These are phyloP conservation scores for Adineta ricciae DNA, from an alignment of 2,888 invertebrate species.

Conservation along the genomic window DNA sequence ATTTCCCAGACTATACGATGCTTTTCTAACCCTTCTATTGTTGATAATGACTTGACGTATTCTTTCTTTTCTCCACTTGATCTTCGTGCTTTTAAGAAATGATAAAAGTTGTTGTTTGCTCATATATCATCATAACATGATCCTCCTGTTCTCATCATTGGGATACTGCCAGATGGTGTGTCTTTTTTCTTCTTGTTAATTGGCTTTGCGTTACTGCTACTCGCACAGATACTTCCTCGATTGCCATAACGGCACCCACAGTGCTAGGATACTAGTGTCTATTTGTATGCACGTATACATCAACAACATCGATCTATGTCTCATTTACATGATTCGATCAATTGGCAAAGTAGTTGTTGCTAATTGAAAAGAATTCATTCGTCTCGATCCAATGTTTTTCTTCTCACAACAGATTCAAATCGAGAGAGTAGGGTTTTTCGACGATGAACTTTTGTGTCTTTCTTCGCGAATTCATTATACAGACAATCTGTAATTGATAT, in stretches of 20 bases:
- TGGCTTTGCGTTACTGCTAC: not conserved
- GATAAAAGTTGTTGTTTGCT: conserved; percentile 10
- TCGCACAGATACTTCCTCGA: too few species aligned
- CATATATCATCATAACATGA: conserved; percentile 5
- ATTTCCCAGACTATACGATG: not conserved
- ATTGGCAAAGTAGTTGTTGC: not conserved
- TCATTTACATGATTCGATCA: not conserved
- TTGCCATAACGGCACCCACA: too few species aligned
- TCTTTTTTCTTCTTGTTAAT: not conserved
- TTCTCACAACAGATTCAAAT: not conserved
- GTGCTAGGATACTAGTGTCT: too few species aligned
- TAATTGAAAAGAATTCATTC: not conserved
- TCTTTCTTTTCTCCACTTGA: not conserved
- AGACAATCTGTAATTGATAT: not conserved
- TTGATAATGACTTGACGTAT: not conserved
- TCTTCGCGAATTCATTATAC: not conserved
- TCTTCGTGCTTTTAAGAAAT: not conserved
- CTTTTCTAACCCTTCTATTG: not conserved
- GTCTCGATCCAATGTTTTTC: not conserved
- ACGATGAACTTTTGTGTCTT: not conserved
- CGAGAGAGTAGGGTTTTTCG: not conserved
- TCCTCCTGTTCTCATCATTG: conserved; percentile 5
- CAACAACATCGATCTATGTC: not conserved
- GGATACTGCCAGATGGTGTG: not conserved
- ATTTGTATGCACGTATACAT: not conserved